Conservation (phyloP, 2,113 vertebrate genomes). For the Corydoras maculifer region DNA sequence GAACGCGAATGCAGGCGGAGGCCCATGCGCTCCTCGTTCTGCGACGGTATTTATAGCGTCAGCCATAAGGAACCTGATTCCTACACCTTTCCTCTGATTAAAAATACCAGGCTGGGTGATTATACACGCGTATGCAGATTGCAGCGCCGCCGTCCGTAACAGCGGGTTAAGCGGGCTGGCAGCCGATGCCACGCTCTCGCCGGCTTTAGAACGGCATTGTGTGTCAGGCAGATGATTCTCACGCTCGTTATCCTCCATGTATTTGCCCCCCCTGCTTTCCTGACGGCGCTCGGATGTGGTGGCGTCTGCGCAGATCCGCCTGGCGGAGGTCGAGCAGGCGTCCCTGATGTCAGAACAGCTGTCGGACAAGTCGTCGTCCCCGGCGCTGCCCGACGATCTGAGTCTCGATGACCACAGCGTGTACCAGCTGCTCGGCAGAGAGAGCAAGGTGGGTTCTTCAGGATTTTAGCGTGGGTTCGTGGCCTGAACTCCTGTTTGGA, state of each 20-base stretch:
- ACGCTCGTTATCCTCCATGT: no score
- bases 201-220: not conserved
- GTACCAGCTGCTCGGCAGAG: constrained; percentile 71
- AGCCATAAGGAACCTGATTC: no score
- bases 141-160: no score
- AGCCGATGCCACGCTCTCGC: not conserved
- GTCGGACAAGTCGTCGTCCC: constrained; percentile 89
- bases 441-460: constrained; percentile 55
- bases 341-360: constrained; percentile 82
- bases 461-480: not conserved
- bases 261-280: not conserved
- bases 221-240: not conserved
- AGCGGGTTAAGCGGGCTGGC: no score
- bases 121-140: no score
- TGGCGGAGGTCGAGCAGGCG: constrained; percentile 91
- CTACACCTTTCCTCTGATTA: no score
- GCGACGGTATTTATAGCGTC: no score
- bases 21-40: no score
- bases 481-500: no score
- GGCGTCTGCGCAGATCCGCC: constrained; percentile 67
- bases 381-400: constrained; percentile 83
- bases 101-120: no score
- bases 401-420: constrained; percentile 78
- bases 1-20: no score
- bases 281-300: not conserved